These are phyloP conservation scores for Coccyzus lansbergi DNA, from an alignment of 2,797 vertebrate species.

Conservation along the genomic window DNA sequence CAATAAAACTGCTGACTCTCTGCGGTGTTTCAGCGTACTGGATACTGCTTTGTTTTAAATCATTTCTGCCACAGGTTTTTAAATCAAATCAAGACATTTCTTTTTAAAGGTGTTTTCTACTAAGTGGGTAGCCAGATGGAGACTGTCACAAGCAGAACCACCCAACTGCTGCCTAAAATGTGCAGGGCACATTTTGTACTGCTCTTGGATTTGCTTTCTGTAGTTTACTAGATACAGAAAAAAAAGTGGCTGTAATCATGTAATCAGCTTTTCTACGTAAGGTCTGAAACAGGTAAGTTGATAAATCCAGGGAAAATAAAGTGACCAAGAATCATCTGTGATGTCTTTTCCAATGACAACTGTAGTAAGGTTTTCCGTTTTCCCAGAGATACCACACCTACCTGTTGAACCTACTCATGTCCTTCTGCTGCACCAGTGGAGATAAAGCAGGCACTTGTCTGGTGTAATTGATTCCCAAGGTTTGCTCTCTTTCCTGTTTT, in stretches of 20 bases:
- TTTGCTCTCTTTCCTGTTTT: not conserved
- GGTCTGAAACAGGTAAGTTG: constrained; percentile 50
- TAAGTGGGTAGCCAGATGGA: not conserved
- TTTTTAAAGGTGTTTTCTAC: not conserved
- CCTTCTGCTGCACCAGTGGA: not conserved
- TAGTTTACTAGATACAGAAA: constrained; percentile 36
- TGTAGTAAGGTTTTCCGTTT: not conserved
- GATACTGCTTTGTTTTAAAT: not conserved
- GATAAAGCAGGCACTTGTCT: not conserved
- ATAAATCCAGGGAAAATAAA: constrained; percentile 24
- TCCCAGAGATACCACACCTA: not conserved
- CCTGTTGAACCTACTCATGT: not conserved
- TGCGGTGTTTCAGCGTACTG: not conserved
- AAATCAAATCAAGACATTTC: not conserved
- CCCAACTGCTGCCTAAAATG: not conserved
- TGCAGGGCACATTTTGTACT: constrained; percentile 13
- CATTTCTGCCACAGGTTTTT: not conserved
- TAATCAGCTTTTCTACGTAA: constrained; percentile 37
- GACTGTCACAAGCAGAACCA: not conserved
- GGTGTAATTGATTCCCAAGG: not conserved
- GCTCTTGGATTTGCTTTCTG: constrained; percentile 52
- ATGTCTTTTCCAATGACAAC: not conserved
- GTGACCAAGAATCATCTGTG: not conserved
- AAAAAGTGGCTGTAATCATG: constrained; percentile 29
- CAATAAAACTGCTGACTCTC: not conserved